Evolutionary conservation across 2,888 invertebrate genomes (phyloP).

Genomic region (Synanthedon formicaeformis): DNA sequence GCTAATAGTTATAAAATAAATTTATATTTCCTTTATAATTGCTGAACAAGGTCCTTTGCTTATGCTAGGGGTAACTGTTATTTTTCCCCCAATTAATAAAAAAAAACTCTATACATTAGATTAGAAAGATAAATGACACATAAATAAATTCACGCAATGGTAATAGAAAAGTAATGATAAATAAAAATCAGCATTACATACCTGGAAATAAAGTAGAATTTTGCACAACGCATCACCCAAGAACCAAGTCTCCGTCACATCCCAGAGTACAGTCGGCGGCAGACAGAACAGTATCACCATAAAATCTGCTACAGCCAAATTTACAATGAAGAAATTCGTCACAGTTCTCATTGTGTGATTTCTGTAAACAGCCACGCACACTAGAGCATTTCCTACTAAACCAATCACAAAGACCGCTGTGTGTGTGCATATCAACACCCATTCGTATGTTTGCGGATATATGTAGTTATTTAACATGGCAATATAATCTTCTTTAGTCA

Average conservation of each 20-base stretch:
- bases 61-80: too few relatives aligned
- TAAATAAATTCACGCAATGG: too few relatives aligned
- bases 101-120: too few relatives aligned
- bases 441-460: conserved; percentile 79
- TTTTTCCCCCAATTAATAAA: too few relatives aligned
- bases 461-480: conserved; percentile 74
- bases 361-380: conserved; percentile 88
- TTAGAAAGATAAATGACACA: too few relatives aligned
- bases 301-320: conserved; percentile 88
- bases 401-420: conserved; percentile 82
- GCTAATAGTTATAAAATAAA: too few relatives aligned
- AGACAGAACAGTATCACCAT: conserved; percentile 90
- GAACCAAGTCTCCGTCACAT: conserved; percentile 95
- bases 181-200: conserved; percentile 30
- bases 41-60: too few relatives aligned
- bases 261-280: conserved; percentile 89
- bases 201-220: conserved; percentile 89
- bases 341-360: conserved; percentile 91
- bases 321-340: conserved; percentile 93
- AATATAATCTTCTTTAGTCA: conserved; percentile 70
- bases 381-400: conserved; percentile 86
- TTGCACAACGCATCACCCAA: conserved; percentile 87
- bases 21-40: too few relatives aligned
- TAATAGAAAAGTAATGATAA: conserved; percentile 8
- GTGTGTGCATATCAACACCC: conserved; percentile 82